Conservation (phyloP, 2,113 vertebrate genomes). For the Indicator maculatus region DNA sequence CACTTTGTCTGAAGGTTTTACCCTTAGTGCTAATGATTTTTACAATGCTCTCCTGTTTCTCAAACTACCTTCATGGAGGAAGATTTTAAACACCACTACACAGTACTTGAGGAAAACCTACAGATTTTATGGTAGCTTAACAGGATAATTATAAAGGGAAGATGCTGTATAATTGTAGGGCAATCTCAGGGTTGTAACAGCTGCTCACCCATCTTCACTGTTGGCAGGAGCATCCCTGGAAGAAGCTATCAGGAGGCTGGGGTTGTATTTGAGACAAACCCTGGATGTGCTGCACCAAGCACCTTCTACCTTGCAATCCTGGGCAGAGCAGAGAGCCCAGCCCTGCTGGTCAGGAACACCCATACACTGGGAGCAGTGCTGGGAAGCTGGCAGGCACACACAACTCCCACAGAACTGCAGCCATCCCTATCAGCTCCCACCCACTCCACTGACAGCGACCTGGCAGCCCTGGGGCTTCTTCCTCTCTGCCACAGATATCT, state of each 20-base stretch:
- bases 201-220: background rate
- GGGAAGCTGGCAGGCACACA: background rate
- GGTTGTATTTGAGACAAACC: background rate
- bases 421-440: background rate
- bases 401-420: background rate
- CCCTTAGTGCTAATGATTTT: slow-evolving; percentile 24
- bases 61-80: background rate
- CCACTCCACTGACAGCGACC: accelerated
- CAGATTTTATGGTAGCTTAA: background rate
- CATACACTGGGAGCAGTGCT: accelerated
- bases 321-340: background rate
- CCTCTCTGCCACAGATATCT: background rate
- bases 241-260: background rate
- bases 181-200: background rate
- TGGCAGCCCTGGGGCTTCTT: accelerated
- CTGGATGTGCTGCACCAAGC: background rate
- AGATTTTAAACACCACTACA: background rate
- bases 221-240: background rate
- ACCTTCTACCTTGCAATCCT: background rate
- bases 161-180: background rate
- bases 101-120: background rate
- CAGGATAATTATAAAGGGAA: background rate
- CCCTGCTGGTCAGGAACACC: background rate
- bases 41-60: background rate
- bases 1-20: slow-evolving; percentile 7